phyloP scores from a whole-genome alignment of 2,797 vertebrate genomes.

The Acanthopagrus latus region DNA sequence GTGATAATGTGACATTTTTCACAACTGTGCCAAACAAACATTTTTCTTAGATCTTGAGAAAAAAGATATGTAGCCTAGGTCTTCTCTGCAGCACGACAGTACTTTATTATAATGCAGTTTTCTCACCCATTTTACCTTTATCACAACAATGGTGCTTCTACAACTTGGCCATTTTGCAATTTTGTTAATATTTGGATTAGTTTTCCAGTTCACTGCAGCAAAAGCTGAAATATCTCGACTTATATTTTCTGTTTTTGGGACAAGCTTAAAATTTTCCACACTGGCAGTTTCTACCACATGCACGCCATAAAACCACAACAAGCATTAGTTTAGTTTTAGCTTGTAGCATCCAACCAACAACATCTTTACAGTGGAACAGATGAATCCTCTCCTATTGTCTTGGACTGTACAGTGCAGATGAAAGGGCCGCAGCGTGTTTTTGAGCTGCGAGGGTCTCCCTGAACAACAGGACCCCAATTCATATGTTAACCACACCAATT shows the following conservation, averaged over 20 bases:
- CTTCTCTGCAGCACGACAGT: too few relatives aligned
- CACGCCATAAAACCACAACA: neutral
- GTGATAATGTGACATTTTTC: too few relatives aligned
- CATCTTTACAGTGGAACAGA: slow-evolving; percentile 46
- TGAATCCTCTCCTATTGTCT: slow-evolving; percentile 55
- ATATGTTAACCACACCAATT: slow-evolving; percentile 83
- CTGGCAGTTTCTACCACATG: neutral
- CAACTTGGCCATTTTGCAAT: too few relatives aligned
- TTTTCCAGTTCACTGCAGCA: neutral
- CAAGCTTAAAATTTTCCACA: neutral
- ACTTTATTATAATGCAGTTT: too few relatives aligned
- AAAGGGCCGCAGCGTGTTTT: slow-evolving; percentile 66
- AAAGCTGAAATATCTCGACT: neutral
- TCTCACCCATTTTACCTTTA: too few relatives aligned
- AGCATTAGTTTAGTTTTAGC: slow-evolving; percentile 13
- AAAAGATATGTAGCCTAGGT: too few relatives aligned
- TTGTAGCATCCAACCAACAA: slow-evolving; percentile 34
- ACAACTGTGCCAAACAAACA: too few relatives aligned
- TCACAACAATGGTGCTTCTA: too few relatives aligned
- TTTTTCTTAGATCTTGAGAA: too few relatives aligned
- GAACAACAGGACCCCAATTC: slow-evolving; percentile 79
- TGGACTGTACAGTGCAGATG: slow-evolving; percentile 56
- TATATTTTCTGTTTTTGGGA: neutral
- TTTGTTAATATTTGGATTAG: too few relatives aligned
- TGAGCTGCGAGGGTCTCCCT: slow-evolving; percentile 50